Conservation (phyloP, 2,888 invertebrate species). For the Hypolimnas misippus region DNA sequence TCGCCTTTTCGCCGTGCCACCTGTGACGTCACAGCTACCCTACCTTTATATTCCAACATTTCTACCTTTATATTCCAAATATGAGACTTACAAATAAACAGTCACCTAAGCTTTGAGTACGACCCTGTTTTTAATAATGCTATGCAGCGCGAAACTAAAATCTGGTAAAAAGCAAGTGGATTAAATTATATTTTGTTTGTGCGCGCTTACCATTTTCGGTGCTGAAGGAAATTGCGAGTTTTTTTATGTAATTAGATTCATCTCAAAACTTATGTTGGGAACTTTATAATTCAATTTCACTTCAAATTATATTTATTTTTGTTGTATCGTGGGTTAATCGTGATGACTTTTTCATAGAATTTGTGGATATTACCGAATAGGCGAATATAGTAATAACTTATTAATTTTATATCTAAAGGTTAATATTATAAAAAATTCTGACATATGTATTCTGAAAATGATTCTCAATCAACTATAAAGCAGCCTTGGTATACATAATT, state of each 20-base stretch:
- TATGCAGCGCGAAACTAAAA: constrained; percentile 27
- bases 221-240: not conserved
- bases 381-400: too few species aligned
- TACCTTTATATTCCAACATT: too few species aligned
- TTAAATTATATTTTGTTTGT: constrained; percentile 23
- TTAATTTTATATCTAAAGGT: too few species aligned
- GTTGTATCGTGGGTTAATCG: too few species aligned
- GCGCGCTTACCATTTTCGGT: constrained; percentile 10
- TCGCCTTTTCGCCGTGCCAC: constrained; percentile 59
- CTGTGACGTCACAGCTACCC: constrained; percentile 35
- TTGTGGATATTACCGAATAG: too few species aligned
- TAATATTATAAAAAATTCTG: too few species aligned
- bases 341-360: too few species aligned
- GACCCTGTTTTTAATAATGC: constrained; percentile 30
- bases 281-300: not conserved
- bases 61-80: constrained; percentile 28
- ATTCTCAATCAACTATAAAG: too few species aligned
- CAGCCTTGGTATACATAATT: too few species aligned
- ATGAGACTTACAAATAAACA: constrained; percentile 26
- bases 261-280: not conserved
- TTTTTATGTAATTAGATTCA: not conserved
- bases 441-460: too few species aligned
- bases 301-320: too few species aligned
- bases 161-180: constrained; percentile 28
- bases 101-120: constrained; percentile 17